These are phyloP conservation scores for Lagria hirta DNA, from an alignment of 2,888 invertebrate genomes.

Conservation along the genomic window DNA sequence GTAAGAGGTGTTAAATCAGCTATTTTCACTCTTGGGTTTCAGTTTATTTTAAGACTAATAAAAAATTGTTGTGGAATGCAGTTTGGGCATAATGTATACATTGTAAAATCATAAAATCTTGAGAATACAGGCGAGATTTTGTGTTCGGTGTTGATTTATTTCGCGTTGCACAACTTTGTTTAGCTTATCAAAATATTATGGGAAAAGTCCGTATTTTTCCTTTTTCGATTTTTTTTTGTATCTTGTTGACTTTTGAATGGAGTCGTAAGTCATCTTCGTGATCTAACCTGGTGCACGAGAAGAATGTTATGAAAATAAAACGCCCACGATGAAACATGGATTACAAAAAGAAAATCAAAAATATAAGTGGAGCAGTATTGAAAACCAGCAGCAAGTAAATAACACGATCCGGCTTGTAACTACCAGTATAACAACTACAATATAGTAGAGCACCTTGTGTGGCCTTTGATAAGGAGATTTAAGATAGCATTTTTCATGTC, in stretches of 20 bases:
- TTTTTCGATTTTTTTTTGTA: no score
- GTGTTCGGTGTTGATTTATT: slow-evolving; percentile 15
- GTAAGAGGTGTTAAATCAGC: no score
- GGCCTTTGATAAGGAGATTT: slow-evolving; percentile 17
- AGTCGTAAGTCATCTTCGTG: slow-evolving; percentile 19
- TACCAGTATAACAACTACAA: slow-evolving; percentile 23
- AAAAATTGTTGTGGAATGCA: slow-evolving; percentile 9
- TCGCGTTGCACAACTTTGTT: slow-evolving; percentile 14
- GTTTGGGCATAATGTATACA: slow-evolving; percentile 8
- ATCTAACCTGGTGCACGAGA: slow-evolving; percentile 25
- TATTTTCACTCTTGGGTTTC: no score
- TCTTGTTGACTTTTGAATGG: slow-evolving; percentile 8
- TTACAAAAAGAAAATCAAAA: no score
- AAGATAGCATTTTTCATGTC: slow-evolving; percentile 12
- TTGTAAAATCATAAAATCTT: slow-evolving; percentile 4
- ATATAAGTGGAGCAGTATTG: slow-evolving; percentile 8
- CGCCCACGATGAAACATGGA: slow-evolving; percentile 17
- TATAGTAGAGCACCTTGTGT: slow-evolving; percentile 21
- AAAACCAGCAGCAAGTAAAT: slow-evolving; percentile 29
- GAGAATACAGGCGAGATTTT: slow-evolving; percentile 5
- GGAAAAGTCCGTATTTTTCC: slow-evolving; percentile 10
- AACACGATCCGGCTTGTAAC: slow-evolving; percentile 19
- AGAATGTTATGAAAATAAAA: slow-evolving; percentile 18
- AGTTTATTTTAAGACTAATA: slow-evolving; percentile 14
- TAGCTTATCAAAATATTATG: slow-evolving; percentile 9